phyloP scores from a whole-genome alignment of 1,140 invertebrate species.

The Diachasmimorpha longicaudata region DNA sequence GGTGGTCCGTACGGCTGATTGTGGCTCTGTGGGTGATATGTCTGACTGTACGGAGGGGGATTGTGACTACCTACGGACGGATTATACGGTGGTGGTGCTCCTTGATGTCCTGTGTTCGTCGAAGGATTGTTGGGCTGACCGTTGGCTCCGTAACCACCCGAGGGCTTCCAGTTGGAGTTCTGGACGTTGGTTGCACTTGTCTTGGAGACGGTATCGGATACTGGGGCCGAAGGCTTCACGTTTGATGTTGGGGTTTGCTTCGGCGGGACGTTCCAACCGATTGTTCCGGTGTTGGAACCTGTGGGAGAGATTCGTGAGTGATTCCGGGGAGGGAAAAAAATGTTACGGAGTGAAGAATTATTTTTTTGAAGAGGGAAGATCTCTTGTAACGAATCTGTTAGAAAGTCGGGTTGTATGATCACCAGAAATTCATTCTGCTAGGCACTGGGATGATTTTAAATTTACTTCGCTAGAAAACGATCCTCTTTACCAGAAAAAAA shows the following conservation, averaged over 20 bases:
- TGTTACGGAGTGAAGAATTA: too few relatives aligned
- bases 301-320: background rate
- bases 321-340: too few relatives aligned
- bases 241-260: background rate
- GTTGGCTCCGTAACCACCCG: background rate
- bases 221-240: background rate
- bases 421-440: too few relatives aligned
- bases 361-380: too few relatives aligned
- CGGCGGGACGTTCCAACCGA: background rate
- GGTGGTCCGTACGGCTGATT: background rate
- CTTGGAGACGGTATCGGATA: background rate
- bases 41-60: background rate
- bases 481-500: too few relatives aligned
- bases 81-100: background rate
- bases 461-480: too few relatives aligned
- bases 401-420: too few relatives aligned
- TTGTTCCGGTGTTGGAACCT: background rate
- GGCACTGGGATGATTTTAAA: too few relatives aligned
- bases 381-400: too few relatives aligned
- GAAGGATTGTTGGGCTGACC: background rate
- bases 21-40: background rate
- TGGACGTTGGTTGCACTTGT: background rate
- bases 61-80: background rate
- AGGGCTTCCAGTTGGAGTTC: background rate
- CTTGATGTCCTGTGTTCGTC: background rate